These are phyloP conservation scores for Pantherophis alleghaniensis DNA, from an alignment of 2,797 vertebrate genomes.

Conservation along the genomic window DNA sequence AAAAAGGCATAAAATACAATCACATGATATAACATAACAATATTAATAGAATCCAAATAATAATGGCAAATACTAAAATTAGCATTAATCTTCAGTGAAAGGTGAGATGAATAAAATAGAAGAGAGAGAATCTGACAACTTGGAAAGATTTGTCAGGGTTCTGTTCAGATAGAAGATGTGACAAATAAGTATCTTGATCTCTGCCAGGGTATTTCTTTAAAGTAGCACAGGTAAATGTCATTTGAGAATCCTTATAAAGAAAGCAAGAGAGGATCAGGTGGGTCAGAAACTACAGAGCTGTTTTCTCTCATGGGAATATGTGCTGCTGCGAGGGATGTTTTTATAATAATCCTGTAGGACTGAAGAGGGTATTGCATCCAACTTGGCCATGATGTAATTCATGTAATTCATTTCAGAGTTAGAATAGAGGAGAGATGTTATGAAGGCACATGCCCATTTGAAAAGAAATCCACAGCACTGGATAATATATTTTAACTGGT, in stretches of 20 bases:
- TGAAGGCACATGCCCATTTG: neutral
- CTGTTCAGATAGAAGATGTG: neutral
- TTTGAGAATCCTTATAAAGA: neutral
- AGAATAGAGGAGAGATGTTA: neutral
- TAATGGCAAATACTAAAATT: neutral
- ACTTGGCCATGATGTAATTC: neutral
- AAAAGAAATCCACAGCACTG: neutral
- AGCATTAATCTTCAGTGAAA: neutral
- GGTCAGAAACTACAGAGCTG: neutral
- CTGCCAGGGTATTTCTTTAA: neutral
- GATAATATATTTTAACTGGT: neutral
- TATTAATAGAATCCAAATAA: neutral
- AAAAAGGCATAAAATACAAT: neutral
- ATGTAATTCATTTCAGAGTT: neutral
- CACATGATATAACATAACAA: neutral
- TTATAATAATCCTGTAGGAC: neutral
- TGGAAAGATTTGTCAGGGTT: neutral
- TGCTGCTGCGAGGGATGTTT: neutral
- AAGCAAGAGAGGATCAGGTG: neutral
- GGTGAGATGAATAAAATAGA: neutral
- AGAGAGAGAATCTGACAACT: neutral
- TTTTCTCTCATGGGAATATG: neutral
- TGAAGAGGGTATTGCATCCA: neutral
- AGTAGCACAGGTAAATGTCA: neutral
- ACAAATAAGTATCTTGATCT: neutral